Evolutionary conservation across 2,797 vertebrate genomes (phyloP).

Genomic region (Aplochiton taeniatus): DNA sequence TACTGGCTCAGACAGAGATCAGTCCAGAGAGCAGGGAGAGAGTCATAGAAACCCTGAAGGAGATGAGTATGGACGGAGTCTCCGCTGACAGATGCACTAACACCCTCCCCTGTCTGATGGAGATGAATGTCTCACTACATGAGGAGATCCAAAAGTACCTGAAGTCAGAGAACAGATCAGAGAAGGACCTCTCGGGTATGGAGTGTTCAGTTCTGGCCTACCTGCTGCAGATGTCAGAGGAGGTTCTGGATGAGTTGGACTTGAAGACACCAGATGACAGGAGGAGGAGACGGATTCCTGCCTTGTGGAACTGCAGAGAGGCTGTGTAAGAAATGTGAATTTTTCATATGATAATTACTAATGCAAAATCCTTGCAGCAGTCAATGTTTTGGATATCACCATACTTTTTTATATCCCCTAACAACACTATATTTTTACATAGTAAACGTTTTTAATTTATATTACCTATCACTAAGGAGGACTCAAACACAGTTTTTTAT

Average conservation of each 20-base stretch:
- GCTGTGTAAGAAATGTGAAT: no score
- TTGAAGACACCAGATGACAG: conserved; percentile 55
- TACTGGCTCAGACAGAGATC: conserved; percentile 22
- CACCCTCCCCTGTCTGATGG: conserved; percentile 52
- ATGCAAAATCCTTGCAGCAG: no score
- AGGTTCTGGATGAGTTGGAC: conserved; percentile 44
- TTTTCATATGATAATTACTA: no score
- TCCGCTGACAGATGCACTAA: conserved; percentile 41
- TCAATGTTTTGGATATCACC: no score
- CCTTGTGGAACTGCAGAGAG: no score
- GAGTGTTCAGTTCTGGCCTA: conserved; percentile 57
- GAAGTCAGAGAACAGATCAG: conserved; percentile 28
- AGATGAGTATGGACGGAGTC: conserved; percentile 41
- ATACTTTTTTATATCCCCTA: no score
- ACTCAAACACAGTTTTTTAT: no score
- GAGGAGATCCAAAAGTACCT: conserved; percentile 49
- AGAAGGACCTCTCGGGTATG: conserved; percentile 32
- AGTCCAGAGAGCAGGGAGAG: conserved; percentile 19
- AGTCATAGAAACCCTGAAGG: conserved; percentile 48
- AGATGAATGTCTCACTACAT: conserved; percentile 51
- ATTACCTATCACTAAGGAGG: no score
- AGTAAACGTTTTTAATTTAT: no score
- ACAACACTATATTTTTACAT: no score
- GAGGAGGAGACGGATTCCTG: neutral
- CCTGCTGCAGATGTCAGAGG: conserved; percentile 49